These are phyloP conservation scores for Plutella xylostella DNA, from an alignment of 2,888 invertebrate genomes.

Conservation along the genomic window DNA sequence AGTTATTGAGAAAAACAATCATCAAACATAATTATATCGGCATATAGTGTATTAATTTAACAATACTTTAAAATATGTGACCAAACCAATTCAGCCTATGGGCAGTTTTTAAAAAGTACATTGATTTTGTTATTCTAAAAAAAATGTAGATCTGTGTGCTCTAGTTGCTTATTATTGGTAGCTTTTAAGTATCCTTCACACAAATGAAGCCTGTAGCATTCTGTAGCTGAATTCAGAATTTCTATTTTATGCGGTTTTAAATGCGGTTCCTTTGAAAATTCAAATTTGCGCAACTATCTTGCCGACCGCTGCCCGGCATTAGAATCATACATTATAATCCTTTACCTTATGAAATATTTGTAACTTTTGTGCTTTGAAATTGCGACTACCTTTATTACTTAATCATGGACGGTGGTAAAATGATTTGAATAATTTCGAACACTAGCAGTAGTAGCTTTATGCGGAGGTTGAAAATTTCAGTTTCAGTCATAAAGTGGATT, in stretches of 20 bases:
- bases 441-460: no score
- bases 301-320: constrained; percentile 11
- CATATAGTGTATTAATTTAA: no score
- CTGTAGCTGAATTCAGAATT: constrained; percentile 32
- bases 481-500: not conserved
- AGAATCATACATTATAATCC: constrained; percentile 7
- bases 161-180: constrained; percentile 12
- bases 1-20: no score
- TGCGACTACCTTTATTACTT: constrained; percentile 3
- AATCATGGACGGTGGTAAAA: constrained; percentile 5
- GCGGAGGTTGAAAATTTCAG: not conserved
- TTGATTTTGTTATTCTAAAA: no score
- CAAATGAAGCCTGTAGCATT: constrained; percentile 26
- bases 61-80: no score
- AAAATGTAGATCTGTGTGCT: no score
- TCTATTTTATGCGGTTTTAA: constrained; percentile 32
- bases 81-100: no score
- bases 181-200: constrained; percentile 10
- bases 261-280: constrained; percentile 28
- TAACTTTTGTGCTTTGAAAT: constrained; percentile 7
- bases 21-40: no score
- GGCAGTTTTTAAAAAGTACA: no score
- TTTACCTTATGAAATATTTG: constrained; percentile 6
- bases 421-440: constrained; percentile 3
- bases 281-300: constrained; percentile 26